Base-by-base conservation (phyloP, 1,140 invertebrate genomes). In the Telenomus remus region DNA sequence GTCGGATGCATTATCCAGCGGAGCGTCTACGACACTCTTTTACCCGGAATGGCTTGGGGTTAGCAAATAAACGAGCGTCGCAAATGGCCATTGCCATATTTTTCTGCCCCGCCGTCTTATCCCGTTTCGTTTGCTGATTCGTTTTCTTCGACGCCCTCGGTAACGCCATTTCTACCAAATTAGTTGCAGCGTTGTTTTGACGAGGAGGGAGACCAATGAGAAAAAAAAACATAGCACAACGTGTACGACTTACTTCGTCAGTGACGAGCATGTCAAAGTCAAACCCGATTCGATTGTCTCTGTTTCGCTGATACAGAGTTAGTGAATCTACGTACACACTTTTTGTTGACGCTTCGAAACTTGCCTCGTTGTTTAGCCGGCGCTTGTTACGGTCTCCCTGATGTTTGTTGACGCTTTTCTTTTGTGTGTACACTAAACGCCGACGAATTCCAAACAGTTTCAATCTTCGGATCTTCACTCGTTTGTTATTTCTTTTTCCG, bases 31-130 rank as follows among this genome's bases (percentile, higher is more conserved):
- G 55, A 76, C 77, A 77, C 74, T 74, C 73, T 76, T 76, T 44
- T 66, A 65, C 43, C 42, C 34, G 49, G 65, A 72, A 79, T 76
- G 48, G 73, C 78, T 60, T 57, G 65, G 76, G 73, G 65, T 79
- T 73, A 70, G 73, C 73, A 74, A 79, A 79, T 76, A 79, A 79
- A 79, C 78, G 78, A 68, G 73, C 69, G 65, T 57, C 61, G 78
- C 66, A 76, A 79, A 79, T 65, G 73, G 69, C 73, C 70, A 74
- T 79, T 66, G 73, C 73, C 73, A 76, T 79, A 76, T 73, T 79
- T 79, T 79, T 79, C 76, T 56, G 44, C 27, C 46, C 56, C 65
- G 0, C 34, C 15, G 35, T 53, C 14, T 19, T 46, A n/a, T 10
- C 55, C 16, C 12, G 4, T 34, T 46, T 54, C 37, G 37, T 64